A percentile compares a stretch with the other conserved stretches of the same genome.
Evolutionary conservation across 64 coral and sea anemone genomes (phyloP).

Genomic region (Montipora foliosa): DNA sequence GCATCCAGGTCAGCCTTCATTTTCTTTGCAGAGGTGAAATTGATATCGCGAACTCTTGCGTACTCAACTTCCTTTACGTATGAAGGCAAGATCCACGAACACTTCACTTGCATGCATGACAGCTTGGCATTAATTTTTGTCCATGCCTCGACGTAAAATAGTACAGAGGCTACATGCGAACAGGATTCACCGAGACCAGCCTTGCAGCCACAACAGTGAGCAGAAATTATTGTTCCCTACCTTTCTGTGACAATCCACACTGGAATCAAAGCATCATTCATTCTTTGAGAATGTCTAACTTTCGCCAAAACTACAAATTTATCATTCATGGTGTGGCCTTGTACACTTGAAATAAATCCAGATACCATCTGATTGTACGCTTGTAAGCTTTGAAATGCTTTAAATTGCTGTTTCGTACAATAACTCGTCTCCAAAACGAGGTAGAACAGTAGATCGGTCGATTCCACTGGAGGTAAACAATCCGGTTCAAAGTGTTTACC

Average conservation of each 20-base stretch:
- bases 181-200: constrained; percentile 44
- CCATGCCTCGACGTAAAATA: constrained; percentile 45
- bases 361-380: too few species aligned
- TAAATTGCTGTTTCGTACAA: too few species aligned
- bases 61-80: constrained; percentile 46
- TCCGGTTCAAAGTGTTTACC: too few species aligned
- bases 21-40: constrained; percentile 21
- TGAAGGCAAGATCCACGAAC: constrained; percentile 30
- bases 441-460: too few species aligned
- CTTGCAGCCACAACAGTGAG: constrained; percentile 37
- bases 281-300: constrained; percentile 36
- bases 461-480: too few species aligned
- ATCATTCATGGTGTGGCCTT: constrained; percentile 23
- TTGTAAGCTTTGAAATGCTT: too few species aligned
- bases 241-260: constrained; percentile 52
- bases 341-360: not conserved
- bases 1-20: constrained; percentile 33
- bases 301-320: constrained; percentile 45
- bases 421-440: too few species aligned
- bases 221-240: constrained; percentile 6
- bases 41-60: constrained; percentile 14
- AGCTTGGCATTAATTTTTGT: constrained; percentile 44
- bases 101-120: constrained; percentile 52
- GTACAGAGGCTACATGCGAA: constrained; percentile 29
- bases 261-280: constrained; percentile 48